These are phyloP conservation scores for Sarcophaga variegata DNA, from an alignment of 2,888 invertebrate genomes.

Conservation along the genomic window DNA sequence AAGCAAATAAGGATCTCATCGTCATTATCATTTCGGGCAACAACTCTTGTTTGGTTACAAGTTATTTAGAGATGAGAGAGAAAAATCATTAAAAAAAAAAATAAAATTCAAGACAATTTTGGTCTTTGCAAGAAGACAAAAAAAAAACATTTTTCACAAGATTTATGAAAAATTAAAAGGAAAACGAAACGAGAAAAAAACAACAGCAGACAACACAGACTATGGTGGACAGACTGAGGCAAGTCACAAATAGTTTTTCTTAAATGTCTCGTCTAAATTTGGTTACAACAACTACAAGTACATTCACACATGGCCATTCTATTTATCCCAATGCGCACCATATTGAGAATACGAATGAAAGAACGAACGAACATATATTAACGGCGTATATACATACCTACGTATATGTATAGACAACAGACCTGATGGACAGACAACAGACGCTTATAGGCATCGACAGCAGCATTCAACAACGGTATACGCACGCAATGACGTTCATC, in stretches of 20 bases:
- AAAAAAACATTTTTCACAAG: constrained; percentile 13
- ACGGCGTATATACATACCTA: too few species aligned
- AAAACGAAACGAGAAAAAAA: not conserved
- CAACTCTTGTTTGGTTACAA: too few species aligned
- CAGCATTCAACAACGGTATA: not conserved
- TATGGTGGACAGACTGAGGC: not conserved
- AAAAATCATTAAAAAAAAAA: too few species aligned
- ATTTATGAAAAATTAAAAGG: constrained; percentile 41
- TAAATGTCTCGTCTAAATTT: constrained; percentile 64
- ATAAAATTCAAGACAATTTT: constrained; percentile 11
- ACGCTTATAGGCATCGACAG: not conserved
- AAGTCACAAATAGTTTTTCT: constrained; percentile 45
- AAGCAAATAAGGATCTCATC: too few species aligned
- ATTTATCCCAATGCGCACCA: not conserved
- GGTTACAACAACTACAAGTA: constrained; percentile 38
- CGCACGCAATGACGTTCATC: not conserved
- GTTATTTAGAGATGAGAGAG: too few species aligned
- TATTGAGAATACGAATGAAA: not conserved
- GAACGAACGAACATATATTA: too few species aligned
- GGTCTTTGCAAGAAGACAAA: not conserved
- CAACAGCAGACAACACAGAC: constrained; percentile 17
- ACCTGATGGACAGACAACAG: not conserved
- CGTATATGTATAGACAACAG: too few species aligned
- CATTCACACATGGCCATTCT: constrained; percentile 30
- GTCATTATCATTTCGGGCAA: too few species aligned